Base-by-base conservation (phyloP, 2,888 invertebrate genomes). In the Masnerella sp. region DNA sequence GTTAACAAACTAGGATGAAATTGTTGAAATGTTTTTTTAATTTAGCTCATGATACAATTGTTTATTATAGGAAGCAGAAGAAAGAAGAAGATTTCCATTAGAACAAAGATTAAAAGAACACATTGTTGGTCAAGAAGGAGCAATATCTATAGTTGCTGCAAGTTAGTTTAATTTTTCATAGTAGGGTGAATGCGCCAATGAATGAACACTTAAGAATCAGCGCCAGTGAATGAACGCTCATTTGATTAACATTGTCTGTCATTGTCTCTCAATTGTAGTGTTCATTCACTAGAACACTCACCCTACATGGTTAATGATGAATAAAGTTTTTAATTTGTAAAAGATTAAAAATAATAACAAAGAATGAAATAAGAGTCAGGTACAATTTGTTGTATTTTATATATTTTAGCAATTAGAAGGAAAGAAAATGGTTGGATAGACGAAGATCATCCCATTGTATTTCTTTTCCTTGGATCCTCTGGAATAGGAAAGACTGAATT, bases 391-490 rank as follows among this genome's bases (percentile, higher is more conserved):
- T 3, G 9, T 11, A 32, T 32, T 32, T n/a, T n/a, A 2, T n/a
- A 28, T 30, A 42, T 43, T 38, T 17, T 40, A 51, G 95, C 95
- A 42, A 93, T 97, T 58, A 90, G 96, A 68, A 90, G 97, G 76
- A 96, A 96, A 88, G 96, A 97, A 88, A 96, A 96, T 89, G 96
- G 96, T 20, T 96, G 96, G 96, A 92, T 93, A 52, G 96, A 97
- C 88, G 96, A 95, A 81, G 96, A 96, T 76, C 96, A 96, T 88
- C 96, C 96, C 12, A 89, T 97, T 20, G 96, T 97, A 11, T 96
- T 97, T 85, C 90, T 97, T 5, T 97, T 97, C 88, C 89, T 97
- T 69, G 97, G 97, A 47, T 96, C 96, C 51, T 96, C 96, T n/a
- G 97, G 97, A 8, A 96, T 97, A 83, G 97, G 97, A 56, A 97